Conservation (phyloP, 1,140 invertebrate species). For the Hyposmocoma kahamanoa region DNA sequence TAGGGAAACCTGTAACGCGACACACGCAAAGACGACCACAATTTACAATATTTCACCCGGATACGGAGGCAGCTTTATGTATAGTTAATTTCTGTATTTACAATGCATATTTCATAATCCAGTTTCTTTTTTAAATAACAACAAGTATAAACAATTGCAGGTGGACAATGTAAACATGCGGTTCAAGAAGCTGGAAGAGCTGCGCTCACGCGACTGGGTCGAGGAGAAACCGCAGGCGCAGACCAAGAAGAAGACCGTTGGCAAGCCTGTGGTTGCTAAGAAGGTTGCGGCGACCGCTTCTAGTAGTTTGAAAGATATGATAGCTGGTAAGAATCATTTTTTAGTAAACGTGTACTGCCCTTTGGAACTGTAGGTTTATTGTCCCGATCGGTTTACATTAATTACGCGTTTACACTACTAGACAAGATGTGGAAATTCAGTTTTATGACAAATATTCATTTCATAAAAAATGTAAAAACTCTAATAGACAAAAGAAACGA, state of each 20-base stretch:
- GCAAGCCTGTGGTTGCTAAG: conserved; percentile 5
- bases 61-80: too few species aligned
- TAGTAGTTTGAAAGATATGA: conserved; percentile 39
- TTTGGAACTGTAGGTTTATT: too few species aligned
- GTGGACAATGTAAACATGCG: conserved; percentile 50
- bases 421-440: not conserved
- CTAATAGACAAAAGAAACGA: too few species aligned
- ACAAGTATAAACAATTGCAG: too few species aligned
- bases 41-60: too few species aligned
- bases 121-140: too few species aligned
- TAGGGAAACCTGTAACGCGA: too few species aligned
- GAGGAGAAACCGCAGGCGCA: conserved; percentile 22
- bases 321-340: conserved; percentile 33
- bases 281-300: conserved; percentile 9
- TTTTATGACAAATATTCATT: not conserved
- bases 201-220: conserved; percentile 32
- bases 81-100: too few species aligned
- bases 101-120: too few species aligned
- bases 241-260: conserved; percentile 6
- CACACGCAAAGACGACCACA: not conserved
- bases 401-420: not conserved
- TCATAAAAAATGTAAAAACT: too few species aligned
- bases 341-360: too few species aligned
- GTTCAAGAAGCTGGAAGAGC: conserved; percentile 44
- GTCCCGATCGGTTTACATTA: too few species aligned